These are phyloP conservation scores for Scatophagus argus DNA, from an alignment of 2,113 vertebrate genomes.

Conservation along the genomic window DNA sequence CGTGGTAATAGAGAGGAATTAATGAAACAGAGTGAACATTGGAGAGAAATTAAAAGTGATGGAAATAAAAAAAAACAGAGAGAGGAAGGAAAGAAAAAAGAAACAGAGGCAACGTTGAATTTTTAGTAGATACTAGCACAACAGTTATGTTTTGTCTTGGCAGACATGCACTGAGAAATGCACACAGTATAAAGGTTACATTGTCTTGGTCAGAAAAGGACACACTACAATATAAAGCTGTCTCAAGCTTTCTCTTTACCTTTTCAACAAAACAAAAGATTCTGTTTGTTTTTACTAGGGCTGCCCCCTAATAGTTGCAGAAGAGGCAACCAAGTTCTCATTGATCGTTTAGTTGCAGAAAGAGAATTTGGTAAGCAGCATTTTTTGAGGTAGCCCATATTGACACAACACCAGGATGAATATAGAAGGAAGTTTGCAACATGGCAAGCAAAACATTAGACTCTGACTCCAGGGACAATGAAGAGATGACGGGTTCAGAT, in stretches of 20 bases:
- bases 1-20: conserved; percentile 15
- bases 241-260: not conserved
- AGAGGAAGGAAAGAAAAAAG: not conserved
- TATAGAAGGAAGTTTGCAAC: too few species aligned
- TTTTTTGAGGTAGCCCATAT: too few species aligned
- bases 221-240: not conserved
- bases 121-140: not conserved
- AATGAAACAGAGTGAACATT: conserved; percentile 11
- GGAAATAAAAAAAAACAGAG: conserved; percentile 2
- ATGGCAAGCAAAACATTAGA: too few species aligned
- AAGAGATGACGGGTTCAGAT: too few species aligned
- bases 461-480: too few species aligned
- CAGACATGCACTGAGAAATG: not conserved
- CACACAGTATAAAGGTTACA: not conserved
- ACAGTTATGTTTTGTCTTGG: not conserved
- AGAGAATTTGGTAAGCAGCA: too few species aligned
- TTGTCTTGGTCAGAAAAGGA: not conserved
- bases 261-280: not conserved
- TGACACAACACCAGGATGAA: too few species aligned
- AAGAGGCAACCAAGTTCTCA: too few species aligned
- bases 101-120: conserved; percentile 14
- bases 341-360: too few species aligned
- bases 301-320: too few species aligned
- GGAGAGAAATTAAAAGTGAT: conserved; percentile 30
- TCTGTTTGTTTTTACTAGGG: too few species aligned